Evolutionary conservation across 2,797 vertebrate species (phyloP).

Genomic region (Discoglossus pictus): DNA sequence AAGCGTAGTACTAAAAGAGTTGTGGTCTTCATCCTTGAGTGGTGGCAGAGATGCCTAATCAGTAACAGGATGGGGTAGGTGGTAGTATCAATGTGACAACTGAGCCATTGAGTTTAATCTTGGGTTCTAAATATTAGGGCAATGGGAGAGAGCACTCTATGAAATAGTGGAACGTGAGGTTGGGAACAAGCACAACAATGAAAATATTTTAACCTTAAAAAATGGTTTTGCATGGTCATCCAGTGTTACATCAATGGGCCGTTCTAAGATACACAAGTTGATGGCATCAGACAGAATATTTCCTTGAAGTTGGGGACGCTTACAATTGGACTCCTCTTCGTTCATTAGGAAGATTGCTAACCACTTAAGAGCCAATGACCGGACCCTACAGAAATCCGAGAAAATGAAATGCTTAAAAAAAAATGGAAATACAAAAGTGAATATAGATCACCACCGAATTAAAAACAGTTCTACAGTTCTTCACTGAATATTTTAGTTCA

Average conservation of each 20-base stretch:
- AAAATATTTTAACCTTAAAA: constrained; percentile 79
- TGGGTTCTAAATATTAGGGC: too few relatives aligned
- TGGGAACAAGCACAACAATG: background rate
- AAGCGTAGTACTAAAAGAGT: too few relatives aligned
- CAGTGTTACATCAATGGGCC: constrained; percentile 76
- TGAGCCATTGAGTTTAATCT: too few relatives aligned
- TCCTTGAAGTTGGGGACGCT: constrained; percentile 72
- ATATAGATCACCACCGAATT: too few relatives aligned
- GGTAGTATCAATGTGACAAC: too few relatives aligned
- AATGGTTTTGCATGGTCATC: constrained; percentile 78
- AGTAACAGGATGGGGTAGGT: too few relatives aligned
- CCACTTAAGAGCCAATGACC: constrained; percentile 80
- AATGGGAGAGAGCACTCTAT: background rate
- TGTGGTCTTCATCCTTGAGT: too few relatives aligned
- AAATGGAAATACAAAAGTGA: too few relatives aligned
- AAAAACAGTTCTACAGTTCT: too few relatives aligned
- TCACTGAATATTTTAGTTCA: too few relatives aligned
- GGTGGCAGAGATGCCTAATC: too few relatives aligned
- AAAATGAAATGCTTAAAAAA: too few relatives aligned
- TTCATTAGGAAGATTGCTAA: constrained; percentile 77
- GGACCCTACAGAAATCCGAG: constrained; percentile 71
- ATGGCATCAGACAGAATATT: constrained; percentile 69
- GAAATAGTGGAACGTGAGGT: background rate
- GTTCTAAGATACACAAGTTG: constrained; percentile 77
- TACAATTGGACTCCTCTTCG: constrained; percentile 64